These are phyloP conservation scores for Urosaurus nigricauda DNA, from an alignment of 2,797 vertebrate genomes.

Conservation along the genomic window DNA sequence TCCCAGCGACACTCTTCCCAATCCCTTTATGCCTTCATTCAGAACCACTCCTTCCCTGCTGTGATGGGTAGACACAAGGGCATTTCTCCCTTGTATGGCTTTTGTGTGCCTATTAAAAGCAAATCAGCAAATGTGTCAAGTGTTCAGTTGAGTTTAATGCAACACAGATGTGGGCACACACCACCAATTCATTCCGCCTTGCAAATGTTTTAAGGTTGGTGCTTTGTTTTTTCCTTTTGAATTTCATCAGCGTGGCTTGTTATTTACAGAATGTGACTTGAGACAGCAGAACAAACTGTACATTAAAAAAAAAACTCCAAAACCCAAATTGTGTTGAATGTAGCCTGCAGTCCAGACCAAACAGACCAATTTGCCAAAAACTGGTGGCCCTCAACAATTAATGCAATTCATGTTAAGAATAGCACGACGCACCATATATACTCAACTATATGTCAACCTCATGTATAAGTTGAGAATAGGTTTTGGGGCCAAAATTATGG, in stretches of 20 bases:
- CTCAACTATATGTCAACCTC: too few relatives aligned
- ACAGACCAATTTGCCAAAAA: conserved; percentile 78
- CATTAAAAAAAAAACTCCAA: conserved; percentile 62
- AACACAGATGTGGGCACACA: conserved; percentile 81
- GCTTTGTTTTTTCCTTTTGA: conserved; percentile 59
- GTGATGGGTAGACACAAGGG: conserved; percentile 69
- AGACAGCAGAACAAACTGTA: conserved; percentile 80
- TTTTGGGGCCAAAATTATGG: too few relatives aligned
- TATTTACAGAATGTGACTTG: conserved; percentile 83
- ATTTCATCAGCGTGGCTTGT: conserved; percentile 80
- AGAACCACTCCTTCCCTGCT: conserved; percentile 66
- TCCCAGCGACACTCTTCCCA: conserved; percentile 35
- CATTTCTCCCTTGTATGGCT: conserved; percentile 73
- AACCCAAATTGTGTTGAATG: conserved; percentile 76
- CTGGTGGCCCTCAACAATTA: conserved; percentile 66
- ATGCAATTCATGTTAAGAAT: conserved; percentile 56
- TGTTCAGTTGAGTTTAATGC: conserved; percentile 79
- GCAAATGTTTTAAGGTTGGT: conserved; percentile 70
- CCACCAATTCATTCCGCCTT: conserved; percentile 66
- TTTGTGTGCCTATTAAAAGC: conserved; percentile 79
- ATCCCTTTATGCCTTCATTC: conserved; percentile 62
- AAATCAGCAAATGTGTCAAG: conserved; percentile 79
- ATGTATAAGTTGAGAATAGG: too few relatives aligned
- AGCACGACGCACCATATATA: too few relatives aligned
- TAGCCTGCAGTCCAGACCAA: conserved; percentile 80